phyloP scores from a whole-genome alignment of 2,888 invertebrate species.

The Meta bourneti region DNA sequence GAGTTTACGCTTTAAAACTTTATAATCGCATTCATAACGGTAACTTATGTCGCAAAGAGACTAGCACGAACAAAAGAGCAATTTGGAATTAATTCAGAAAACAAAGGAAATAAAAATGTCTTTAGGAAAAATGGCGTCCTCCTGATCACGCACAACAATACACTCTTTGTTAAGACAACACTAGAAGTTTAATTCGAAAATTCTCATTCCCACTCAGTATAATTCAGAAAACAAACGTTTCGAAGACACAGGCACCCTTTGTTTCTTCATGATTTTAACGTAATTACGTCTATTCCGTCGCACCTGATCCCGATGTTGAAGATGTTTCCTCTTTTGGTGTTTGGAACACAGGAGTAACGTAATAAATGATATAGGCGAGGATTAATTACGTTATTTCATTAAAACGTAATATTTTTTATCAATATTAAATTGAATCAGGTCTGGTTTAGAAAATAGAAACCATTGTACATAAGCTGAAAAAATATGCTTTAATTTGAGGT shows the following conservation, averaged over 20 bases:
- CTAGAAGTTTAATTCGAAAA: constrained; percentile 19
- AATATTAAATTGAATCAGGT: no score
- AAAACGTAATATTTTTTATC: not conserved
- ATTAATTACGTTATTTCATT: not conserved
- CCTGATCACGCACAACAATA: constrained; percentile 3
- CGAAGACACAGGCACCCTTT: not conserved
- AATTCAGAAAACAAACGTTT: not conserved
- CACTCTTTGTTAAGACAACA: not conserved
- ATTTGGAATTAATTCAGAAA: constrained; percentile 3
- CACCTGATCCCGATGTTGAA: constrained; percentile 4
- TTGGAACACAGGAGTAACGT: no score
- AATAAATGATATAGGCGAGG: no score
- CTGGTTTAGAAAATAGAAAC: no score
- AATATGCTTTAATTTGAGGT: no score
- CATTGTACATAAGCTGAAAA: no score
- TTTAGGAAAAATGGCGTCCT: not conserved
- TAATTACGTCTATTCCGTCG: constrained; percentile 3
- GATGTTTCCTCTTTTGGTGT: not conserved
- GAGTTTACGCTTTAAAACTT: not conserved
- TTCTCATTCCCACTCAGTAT: not conserved
- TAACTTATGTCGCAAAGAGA: not conserved
- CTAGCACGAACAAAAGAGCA: constrained; percentile 3
- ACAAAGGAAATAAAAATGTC: not conserved
- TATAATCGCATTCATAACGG: not conserved
- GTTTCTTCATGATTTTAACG: not conserved